Percentiles rank a stretch among this genome's conserved stretches.
These are phyloP conservation scores for Scaptomyza tumidula DNA, from an alignment of 2,888 invertebrate species.

Conservation along the genomic window DNA sequence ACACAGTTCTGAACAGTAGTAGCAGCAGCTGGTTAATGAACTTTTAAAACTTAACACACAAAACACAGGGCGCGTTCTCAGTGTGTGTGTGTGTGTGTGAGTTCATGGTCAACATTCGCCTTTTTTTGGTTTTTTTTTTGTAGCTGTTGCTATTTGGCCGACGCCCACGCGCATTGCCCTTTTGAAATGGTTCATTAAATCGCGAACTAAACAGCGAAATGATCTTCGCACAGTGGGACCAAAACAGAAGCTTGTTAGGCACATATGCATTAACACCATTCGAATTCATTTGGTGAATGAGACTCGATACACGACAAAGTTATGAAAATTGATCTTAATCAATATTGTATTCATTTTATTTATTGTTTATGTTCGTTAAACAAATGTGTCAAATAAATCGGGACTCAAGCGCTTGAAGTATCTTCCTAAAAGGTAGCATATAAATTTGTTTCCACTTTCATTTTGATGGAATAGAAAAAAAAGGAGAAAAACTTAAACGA, in stretches of 20 bases:
- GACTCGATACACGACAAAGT: too few relatives aligned
- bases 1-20: conserved; percentile 9
- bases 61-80: conserved; percentile 40
- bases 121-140: not conserved
- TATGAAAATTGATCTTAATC: too few relatives aligned
- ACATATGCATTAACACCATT: too few relatives aligned
- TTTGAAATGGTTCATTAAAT: conserved; percentile 53
- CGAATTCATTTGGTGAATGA: too few relatives aligned
- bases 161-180: conserved; percentile 57
- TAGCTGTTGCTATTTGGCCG: conserved; percentile 9
- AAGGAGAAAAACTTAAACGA: too few relatives aligned
- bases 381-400: too few relatives aligned
- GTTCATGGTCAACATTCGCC: conserved; percentile 47
- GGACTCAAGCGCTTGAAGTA: too few relatives aligned
- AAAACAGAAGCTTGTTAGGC: not conserved
- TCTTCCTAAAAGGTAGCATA: too few relatives aligned
- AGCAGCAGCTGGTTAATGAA: conserved; percentile 43
- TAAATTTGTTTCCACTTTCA: too few relatives aligned
- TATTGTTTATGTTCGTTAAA: too few relatives aligned
- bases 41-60: conserved; percentile 54
- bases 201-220: conserved; percentile 15
- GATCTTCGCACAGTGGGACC: conserved; percentile 6
- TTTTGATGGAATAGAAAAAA: too few relatives aligned
- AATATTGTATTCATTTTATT: too few relatives aligned
- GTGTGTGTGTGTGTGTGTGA: conserved; percentile 17